Conservation (phyloP, 2,113 vertebrate genomes). For the Sialia sialis region DNA sequence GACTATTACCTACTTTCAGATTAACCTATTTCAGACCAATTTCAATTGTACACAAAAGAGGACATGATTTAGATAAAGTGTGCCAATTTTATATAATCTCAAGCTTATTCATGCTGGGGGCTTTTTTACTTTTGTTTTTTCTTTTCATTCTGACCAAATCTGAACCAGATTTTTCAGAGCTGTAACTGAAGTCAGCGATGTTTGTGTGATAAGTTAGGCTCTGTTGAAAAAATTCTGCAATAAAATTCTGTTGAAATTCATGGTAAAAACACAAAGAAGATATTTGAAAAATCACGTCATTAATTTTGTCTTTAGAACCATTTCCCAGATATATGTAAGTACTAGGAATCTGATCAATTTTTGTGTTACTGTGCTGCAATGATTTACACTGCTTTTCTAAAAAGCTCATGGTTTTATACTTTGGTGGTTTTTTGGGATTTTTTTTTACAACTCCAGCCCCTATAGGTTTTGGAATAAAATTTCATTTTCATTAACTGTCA, state of each 20-base stretch:
- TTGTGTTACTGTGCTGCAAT: neutral
- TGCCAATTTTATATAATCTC: neutral
- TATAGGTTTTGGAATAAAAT: neutral
- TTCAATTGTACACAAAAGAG: neutral
- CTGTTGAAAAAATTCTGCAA: neutral
- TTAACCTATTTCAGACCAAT: neutral
- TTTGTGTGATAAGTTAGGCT: neutral
- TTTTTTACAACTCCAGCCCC: neutral
- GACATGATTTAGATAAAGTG: neutral
- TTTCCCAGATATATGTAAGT: neutral
- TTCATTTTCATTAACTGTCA: neutral
- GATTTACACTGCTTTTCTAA: neutral
- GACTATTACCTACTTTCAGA: neutral
- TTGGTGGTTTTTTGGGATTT: neutral
- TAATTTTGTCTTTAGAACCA: neutral
- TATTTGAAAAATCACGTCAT: neutral
- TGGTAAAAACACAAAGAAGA: neutral
- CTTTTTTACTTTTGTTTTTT: neutral
- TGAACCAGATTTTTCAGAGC: neutral
- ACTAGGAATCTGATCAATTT: neutral
- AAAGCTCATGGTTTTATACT: neutral
- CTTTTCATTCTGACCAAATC: neutral
- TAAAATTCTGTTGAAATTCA: slow-evolving; percentile 4
- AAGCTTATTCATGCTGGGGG: neutral
- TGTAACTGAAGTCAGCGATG: neutral